These are phyloP conservation scores for Clarias platycephalus DNA, from an alignment of 2,797 vertebrate species.

Conservation along the genomic window DNA sequence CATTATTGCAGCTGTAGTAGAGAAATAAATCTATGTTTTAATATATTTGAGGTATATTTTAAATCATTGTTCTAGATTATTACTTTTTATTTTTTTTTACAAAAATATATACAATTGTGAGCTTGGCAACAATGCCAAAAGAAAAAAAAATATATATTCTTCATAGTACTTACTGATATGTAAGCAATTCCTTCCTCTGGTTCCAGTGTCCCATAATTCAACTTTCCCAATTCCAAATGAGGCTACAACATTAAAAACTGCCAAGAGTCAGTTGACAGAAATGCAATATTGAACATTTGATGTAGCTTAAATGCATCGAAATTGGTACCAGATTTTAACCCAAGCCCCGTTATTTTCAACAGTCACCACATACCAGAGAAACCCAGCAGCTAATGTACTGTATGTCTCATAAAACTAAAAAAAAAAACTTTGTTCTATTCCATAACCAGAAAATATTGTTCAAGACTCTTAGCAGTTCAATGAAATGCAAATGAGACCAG, in stretches of 20 bases:
- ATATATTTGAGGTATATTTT: neutral
- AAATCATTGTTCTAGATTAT: neutral
- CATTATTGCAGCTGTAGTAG: conserved; percentile 49
- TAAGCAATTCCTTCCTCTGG: conserved; percentile 61
- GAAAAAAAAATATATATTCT: neutral
- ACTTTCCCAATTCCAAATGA: conserved; percentile 43
- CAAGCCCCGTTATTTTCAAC: neutral
- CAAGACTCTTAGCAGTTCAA: conserved; percentile 5
- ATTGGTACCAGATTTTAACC: neutral
- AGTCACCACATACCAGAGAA: neutral
- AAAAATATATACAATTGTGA: neutral
- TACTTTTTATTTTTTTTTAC: too few relatives aligned
- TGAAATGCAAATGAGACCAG: neutral
- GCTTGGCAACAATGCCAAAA: neutral
- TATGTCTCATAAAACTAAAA: neutral
- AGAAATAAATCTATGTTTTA: neutral
- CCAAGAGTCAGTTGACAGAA: conserved; percentile 29
- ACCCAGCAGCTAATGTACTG: neutral
- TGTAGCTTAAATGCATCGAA: neutral
- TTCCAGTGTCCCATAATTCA: conserved; percentile 59
- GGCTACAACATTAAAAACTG: conserved; percentile 65
- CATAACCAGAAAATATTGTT: neutral
- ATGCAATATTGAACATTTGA: neutral
- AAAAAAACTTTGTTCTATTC: neutral
- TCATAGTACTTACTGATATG: conserved; percentile 68